Conservation (phyloP, 2,113 vertebrate genomes). For the Phylloscopus whistleri region DNA sequence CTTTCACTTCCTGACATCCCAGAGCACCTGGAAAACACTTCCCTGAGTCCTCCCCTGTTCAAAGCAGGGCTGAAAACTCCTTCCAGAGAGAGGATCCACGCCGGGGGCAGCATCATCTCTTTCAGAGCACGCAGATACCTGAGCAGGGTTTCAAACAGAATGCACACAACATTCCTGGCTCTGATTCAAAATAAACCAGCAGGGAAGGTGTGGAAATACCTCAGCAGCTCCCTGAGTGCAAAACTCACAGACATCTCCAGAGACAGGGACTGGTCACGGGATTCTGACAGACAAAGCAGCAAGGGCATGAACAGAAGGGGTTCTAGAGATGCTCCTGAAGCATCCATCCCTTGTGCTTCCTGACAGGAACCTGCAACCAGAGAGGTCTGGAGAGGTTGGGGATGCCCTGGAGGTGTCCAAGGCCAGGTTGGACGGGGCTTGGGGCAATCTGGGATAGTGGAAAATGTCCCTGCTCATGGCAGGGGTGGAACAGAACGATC, state of each 20-base stretch:
- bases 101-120: background rate
- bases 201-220: background rate
- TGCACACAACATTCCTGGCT: background rate
- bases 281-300: background rate
- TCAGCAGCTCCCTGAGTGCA: background rate
- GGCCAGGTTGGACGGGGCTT: rapidly evolving
- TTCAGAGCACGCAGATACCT: background rate
- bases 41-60: background rate
- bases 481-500: background rate
- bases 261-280: background rate
- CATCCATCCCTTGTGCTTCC: background rate
- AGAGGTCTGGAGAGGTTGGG: background rate
- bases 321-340: background rate
- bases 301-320: background rate
- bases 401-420: background rate
- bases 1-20: background rate
- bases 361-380: background rate
- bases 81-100: background rate
- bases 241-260: background rate
- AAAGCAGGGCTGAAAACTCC: background rate
- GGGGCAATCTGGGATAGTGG: background rate
- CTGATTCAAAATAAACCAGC: background rate
- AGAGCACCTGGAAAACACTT: background rate
- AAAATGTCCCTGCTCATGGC: background rate
- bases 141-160: background rate